Percentiles rank a stretch among this genome's conserved stretches.
Conservation (phyloP, 2,797 vertebrate genomes). For the Diglossa cyanea region DNA sequence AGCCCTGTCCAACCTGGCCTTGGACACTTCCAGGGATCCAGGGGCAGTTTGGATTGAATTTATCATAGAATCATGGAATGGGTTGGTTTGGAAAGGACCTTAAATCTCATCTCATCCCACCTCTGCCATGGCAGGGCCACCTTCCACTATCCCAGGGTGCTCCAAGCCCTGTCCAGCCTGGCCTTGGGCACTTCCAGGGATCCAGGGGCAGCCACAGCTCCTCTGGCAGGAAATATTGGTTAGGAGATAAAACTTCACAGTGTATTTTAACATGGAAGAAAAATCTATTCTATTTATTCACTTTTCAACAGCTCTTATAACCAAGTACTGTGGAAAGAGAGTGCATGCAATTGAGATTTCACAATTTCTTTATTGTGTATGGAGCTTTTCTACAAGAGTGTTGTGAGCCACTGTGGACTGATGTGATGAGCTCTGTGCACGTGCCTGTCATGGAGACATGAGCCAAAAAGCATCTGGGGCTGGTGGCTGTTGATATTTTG, state of each 20-base stretch:
- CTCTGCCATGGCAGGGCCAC: background rate
- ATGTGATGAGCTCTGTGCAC: background rate
- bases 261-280: background rate
- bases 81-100: background rate
- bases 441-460: background rate
- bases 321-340: background rate
- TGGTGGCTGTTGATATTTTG: background rate
- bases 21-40: too few relatives aligned
- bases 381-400: background rate
- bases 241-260: background rate
- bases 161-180: background rate
- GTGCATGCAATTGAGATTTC: background rate
- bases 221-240: background rate
- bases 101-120: background rate
- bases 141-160: accelerated
- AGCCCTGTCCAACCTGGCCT: too few relatives aligned
- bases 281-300: background rate
- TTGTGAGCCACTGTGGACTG: background rate
- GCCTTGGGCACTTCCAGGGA: background rate
- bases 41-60: too few relatives aligned
- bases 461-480: background rate
- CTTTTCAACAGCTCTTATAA: background rate
- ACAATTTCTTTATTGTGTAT: background rate
- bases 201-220: background rate
- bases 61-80: too few relatives aligned